Conservation (phyloP, 2,888 invertebrate species). For the Oscheius myriophilus region DNA sequence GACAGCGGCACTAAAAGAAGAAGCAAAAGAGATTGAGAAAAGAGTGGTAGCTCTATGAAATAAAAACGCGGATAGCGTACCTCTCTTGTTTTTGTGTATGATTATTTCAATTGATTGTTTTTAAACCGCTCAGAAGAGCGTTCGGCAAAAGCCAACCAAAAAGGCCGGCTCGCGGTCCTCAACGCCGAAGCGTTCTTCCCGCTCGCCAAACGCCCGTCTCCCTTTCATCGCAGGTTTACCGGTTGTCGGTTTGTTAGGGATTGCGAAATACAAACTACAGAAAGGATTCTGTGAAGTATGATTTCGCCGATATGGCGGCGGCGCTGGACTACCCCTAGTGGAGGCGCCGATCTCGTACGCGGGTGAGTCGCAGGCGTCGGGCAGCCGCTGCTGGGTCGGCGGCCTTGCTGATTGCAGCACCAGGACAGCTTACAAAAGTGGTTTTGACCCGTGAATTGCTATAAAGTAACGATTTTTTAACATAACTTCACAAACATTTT, state of each 20-base stretch:
- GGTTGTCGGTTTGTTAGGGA: constrained; percentile 17
- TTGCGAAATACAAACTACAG: constrained; percentile 24
- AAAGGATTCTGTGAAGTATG: constrained; percentile 29
- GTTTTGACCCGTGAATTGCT: too few species aligned
- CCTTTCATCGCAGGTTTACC: constrained; percentile 22
- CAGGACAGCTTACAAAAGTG: too few species aligned
- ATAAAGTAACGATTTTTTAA: too few species aligned
- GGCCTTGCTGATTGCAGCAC: too few species aligned
- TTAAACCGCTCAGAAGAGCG: constrained; percentile 26
- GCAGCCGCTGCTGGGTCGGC: too few species aligned
- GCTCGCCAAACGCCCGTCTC: constrained; percentile 22
- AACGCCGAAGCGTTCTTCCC: constrained; percentile 24
- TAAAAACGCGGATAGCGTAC: too few species aligned
- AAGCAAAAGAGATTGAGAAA: too few species aligned
- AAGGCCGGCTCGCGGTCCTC: constrained; percentile 20
- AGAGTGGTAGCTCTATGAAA: too few species aligned
- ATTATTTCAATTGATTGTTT: neutral
- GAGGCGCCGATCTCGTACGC: neutral
- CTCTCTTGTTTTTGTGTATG: too few species aligned
- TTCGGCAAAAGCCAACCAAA: constrained; percentile 17
- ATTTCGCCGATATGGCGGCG: neutral
- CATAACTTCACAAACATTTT: too few species aligned
- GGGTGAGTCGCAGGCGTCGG: neutral
- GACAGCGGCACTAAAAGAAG: too few species aligned
- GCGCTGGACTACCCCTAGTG: too few species aligned